Evolutionary conservation across 2,888 invertebrate genomes (phyloP).

Genomic region (Drosophila mercatorum): DNA sequence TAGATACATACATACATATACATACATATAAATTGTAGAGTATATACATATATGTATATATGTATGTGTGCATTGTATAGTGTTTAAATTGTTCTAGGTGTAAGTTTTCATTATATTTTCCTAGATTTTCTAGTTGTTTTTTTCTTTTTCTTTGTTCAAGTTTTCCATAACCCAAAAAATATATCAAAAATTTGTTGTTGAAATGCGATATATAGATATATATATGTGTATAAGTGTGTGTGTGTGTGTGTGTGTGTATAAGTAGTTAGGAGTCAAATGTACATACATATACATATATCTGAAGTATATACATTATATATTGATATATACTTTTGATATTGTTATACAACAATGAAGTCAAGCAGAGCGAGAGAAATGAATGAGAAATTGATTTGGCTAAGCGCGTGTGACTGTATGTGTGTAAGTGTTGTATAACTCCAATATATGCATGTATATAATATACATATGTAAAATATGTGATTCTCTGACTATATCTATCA

Average conservation of each 20-base stretch:
- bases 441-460: slow-evolving; percentile 20
- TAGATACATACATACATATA: slow-evolving; percentile 3
- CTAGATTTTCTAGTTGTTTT: slow-evolving; percentile 68
- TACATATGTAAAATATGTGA: slow-evolving; percentile 21
- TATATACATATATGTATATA: slow-evolving; percentile 43
- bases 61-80: slow-evolving; percentile 55
- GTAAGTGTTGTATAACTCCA: slow-evolving; percentile 35
- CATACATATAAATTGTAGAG: slow-evolving; percentile 39
- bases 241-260: slow-evolving; percentile 38
- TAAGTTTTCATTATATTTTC: slow-evolving; percentile 31
- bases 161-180: slow-evolving; percentile 74
- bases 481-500: slow-evolving; percentile 10
- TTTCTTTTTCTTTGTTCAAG: slow-evolving; percentile 26
- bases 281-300: slow-evolving; percentile 31
- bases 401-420: slow-evolving; percentile 17
- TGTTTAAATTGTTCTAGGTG: slow-evolving; percentile 76
- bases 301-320: slow-evolving; percentile 17
- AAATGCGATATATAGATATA: slow-evolving; percentile 63
- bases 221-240: slow-evolving; percentile 29
- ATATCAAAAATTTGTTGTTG: slow-evolving; percentile 65
- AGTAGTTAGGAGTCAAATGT: slow-evolving; percentile 54
- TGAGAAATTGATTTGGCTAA: slow-evolving; percentile 37
- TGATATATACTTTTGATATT: slow-evolving; percentile 47
- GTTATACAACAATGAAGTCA: slow-evolving; percentile 55
- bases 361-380: slow-evolving; percentile 31